Percentiles rank a stretch among this genome's conserved stretches.
Evolutionary conservation across 2,797 vertebrate genomes (phyloP).

Genomic region (Leptodactylus fallax): DNA sequence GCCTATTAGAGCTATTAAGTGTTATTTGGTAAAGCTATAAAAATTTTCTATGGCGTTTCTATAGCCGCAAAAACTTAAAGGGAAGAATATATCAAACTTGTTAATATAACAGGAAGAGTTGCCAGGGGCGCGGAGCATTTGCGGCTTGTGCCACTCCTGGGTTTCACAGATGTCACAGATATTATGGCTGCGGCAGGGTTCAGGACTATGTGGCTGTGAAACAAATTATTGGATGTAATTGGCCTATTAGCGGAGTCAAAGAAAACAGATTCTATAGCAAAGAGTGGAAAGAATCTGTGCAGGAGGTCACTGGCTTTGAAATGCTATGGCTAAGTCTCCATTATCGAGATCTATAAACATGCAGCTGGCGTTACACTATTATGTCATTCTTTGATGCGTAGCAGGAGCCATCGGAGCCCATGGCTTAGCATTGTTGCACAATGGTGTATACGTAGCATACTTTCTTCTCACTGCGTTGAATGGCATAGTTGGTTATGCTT

Average conservation of each 20-base stretch:
- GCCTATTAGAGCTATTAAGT: not conserved
- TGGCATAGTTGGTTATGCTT: too few relatives aligned
- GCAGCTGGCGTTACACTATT: not conserved
- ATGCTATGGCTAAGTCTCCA: not conserved
- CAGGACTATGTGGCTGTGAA: conserved; percentile 13
- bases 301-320: conserved; percentile 22
- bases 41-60: too few relatives aligned
- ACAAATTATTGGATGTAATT: conserved; percentile 25
- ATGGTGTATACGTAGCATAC: not conserved
- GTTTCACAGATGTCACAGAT: conserved; percentile 8
- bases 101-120: not conserved
- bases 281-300: conserved; percentile 21
- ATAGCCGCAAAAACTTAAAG: not conserved
- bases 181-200: not conserved
- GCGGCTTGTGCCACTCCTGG: not conserved
- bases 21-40: not conserved
- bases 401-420: not conserved
- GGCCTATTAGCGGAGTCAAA: conserved; percentile 1
- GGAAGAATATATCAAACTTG: not conserved
- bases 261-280: conserved; percentile 18
- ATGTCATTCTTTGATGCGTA: not conserved
- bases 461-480: not conserved
- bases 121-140: not conserved
- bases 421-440: not conserved
- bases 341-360: conserved; percentile 5